Evolutionary conservation across 2,888 invertebrate genomes (phyloP).

Genomic region (Drosophila birchii): DNA sequence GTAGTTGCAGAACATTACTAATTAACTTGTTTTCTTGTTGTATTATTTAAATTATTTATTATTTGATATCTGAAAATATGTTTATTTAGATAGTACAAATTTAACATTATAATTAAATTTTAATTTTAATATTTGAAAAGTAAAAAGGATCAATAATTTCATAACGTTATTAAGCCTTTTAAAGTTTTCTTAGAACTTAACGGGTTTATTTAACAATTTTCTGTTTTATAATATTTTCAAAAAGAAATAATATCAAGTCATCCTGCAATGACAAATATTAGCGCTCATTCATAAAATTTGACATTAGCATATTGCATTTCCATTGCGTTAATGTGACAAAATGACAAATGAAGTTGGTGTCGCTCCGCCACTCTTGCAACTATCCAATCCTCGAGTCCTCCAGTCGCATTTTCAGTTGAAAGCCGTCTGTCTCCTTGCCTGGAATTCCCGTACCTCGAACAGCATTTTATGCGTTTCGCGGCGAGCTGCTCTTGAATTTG

Average conservation of each 20-base stretch:
- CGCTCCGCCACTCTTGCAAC: slow-evolving; percentile 5
- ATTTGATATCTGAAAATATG: no score
- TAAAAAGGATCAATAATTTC: background rate
- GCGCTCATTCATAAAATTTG: slow-evolving; percentile 74
- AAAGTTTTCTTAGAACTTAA: background rate
- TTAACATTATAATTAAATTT: background rate
- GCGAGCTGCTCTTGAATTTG: slow-evolving; percentile 57
- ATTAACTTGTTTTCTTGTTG: background rate
- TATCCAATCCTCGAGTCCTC: slow-evolving; percentile 1
- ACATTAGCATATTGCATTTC: slow-evolving; percentile 82
- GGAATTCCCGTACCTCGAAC: slow-evolving; percentile 33
- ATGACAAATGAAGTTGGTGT: slow-evolving; percentile 80
- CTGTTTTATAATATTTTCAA: background rate
- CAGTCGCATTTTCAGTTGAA: slow-evolving; percentile 26
- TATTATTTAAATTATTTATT: no score
- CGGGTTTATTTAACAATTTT: background rate
- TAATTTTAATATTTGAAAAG: background rate
- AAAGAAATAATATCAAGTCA: slow-evolving; percentile 57
- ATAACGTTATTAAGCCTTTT: no score
- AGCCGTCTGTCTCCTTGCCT: slow-evolving; percentile 27
- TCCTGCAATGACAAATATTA: slow-evolving; percentile 66
- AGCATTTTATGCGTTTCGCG: slow-evolving; percentile 69
- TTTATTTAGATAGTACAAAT: no score
- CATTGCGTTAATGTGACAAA: slow-evolving; percentile 84
- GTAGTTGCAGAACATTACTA: background rate